phyloP scores from a whole-genome alignment of 2,888 invertebrate species.

The Microchrysa polita region DNA sequence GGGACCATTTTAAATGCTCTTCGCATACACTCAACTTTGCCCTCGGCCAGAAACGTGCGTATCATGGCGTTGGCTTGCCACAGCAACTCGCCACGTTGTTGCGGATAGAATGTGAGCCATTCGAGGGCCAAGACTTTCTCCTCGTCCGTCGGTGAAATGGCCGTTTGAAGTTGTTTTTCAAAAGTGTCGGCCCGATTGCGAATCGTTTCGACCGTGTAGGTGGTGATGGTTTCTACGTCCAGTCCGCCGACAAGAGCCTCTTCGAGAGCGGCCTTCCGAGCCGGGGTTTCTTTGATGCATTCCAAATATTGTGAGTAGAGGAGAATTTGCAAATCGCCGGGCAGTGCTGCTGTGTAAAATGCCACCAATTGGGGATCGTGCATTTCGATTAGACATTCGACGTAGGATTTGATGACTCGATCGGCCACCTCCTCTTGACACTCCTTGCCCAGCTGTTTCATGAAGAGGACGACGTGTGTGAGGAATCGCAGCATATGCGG shows the following conservation, averaged over 20 bases:
- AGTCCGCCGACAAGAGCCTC: constrained; percentile 80
- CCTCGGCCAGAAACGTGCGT: constrained; percentile 81
- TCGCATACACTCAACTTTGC: constrained; percentile 84
- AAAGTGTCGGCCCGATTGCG: constrained; percentile 62
- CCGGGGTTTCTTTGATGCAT: constrained; percentile 69
- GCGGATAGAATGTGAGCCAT: constrained; percentile 83
- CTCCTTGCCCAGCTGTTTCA: constrained; percentile 80
- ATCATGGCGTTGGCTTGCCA: constrained; percentile 91
- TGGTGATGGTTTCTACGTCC: constrained; percentile 85
- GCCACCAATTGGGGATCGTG: constrained; percentile 83
- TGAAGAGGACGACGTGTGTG: constrained; percentile 84
- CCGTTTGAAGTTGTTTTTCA: constrained; percentile 60
- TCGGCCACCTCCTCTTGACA: constrained; percentile 77
- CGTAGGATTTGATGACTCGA: constrained; percentile 78
- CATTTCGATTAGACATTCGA: constrained; percentile 75
- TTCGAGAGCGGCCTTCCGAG: constrained; percentile 71
- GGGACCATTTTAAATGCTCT: constrained; percentile 80
- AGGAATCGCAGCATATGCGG: constrained; percentile 74
- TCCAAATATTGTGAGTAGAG: constrained; percentile 79
- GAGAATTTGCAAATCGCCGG: constrained; percentile 69
- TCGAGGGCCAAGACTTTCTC: constrained; percentile 82
- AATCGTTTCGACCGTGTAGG: constrained; percentile 84
- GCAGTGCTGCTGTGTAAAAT: constrained; percentile 84
- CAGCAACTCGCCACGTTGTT: constrained; percentile 82
- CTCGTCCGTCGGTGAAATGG: constrained; percentile 74